Conservation (phyloP, 2,888 invertebrate genomes). For the Heliconius cydno region DNA sequence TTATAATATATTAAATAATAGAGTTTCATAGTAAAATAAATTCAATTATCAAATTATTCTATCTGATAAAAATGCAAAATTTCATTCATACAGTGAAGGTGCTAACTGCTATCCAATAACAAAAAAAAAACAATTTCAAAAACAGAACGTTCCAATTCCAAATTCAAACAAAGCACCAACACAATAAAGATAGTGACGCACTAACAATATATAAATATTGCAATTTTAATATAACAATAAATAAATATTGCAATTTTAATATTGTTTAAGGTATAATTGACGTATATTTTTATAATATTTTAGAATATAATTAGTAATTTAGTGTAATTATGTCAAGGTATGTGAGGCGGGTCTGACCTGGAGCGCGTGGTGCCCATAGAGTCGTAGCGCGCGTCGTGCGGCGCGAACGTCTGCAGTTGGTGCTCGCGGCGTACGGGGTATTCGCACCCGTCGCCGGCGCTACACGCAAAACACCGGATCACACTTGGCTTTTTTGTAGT, state of each 20-base stretch:
- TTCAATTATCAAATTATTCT: neutral
- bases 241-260: neutral
- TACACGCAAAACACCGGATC: conserved; percentile 75
- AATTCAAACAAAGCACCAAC: neutral
- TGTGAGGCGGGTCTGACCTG: conserved; percentile 87
- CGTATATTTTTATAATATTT: neutral
- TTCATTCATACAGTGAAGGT: neutral
- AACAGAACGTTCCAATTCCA: neutral
- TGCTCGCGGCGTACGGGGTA: conserved; percentile 91
- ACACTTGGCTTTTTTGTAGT: neutral
- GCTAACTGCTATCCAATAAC: neutral
- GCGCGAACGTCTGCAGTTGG: conserved; percentile 76
- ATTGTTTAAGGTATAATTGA: neutral
- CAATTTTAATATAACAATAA: neutral
- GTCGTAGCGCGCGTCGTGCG: conserved; percentile 86
- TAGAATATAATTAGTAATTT: neutral
- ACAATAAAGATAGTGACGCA: neutral
- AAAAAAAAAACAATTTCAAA: neutral
- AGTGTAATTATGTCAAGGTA: conserved; percentile 64
- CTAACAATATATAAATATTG: neutral
- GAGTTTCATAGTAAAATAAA: neutral
- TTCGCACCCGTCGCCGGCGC: conserved; percentile 95
- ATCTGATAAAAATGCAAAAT: neutral
- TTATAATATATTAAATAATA: neutral
- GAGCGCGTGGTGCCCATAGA: conserved; percentile 94